Base-by-base conservation (phyloP, 2,888 invertebrate genomes). In the Noctua pronuba region DNA sequence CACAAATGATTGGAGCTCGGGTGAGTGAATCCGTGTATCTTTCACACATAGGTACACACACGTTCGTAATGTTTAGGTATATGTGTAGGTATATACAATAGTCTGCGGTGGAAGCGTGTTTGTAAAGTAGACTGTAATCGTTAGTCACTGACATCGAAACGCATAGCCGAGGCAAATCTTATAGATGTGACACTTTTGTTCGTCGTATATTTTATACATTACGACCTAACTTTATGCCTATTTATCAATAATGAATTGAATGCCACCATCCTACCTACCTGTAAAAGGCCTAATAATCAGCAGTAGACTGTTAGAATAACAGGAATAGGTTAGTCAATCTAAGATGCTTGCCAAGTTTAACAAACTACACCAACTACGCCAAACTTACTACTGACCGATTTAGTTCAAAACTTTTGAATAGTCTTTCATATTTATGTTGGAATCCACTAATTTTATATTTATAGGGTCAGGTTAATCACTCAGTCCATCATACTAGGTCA, bases 61-160 rank as follows among this genome's bases (percentile, higher is more conserved):
- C 83, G 64, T 35, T 72, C 70, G 70, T 77, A 75, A 64, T 75
- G 81, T 83, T 83, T 82, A 80, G 77, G 73, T 82, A 86, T 77
- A 78, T 70, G 76, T 67, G 69, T 72, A 82, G 75, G 75, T 82
- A 80, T 82, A 85, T 80, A 87, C 75, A 88, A 86, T 85, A 81
- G 82, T 88, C 86, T 89, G 88, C 88, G 88, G 86, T 89, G 83
- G 89, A 91, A 89, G 91, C 91, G 89, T 92, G 92, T 93, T 92
- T 93, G 91, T 92, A 90, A 89, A 91, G 88, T 89, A 87, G 88
- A 91, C 90, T 91, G 91, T 91, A 92, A 93, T 94, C 93, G 92
- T 94, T 92, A 93, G 91, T 92, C 92, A 92, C 92, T 92, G 94
- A 94, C 94, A 93, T 93, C 93, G 90, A 92, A 92, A 91, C 90